Evolutionary conservation across 2,113 vertebrate genomes (phyloP), one percentile per base, ranked within the genome.

Genomic region (Serilophus lunatus): DNA sequence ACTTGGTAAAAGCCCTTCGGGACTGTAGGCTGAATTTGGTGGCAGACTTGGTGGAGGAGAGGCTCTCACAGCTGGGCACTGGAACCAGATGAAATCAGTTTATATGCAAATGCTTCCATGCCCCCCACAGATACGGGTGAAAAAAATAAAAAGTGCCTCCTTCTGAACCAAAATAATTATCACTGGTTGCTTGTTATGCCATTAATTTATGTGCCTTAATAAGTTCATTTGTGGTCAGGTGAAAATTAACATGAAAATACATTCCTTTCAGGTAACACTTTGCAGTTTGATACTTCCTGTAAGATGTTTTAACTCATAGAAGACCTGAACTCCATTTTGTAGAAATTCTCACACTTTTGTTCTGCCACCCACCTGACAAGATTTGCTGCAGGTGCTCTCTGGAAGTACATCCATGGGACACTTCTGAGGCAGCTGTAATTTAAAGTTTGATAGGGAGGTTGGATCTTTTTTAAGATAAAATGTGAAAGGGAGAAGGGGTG

Each of bases 1-100:
- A 86, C 4, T 96, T 99, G 66, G 86, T 99, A 6, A 19, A 16
- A 9, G 98, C 97, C 6, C 98, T 99, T 35, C 96, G 98, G 64
- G 29, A 2, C 54, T 98, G 98, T 78, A 28, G 13, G 2, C 25
- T 98, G 70, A 99, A 98, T 82, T 94, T 98, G 50, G 98, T 98
- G 8, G 99, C 99, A 7, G 99, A 99, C 82, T 88, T 33, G 8
- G 69, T 99, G 7, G 91, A 97, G 74, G 94, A 96, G 16, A 28
- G 23, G 5, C 93, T 98, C 53, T 51, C 19, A 4, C 20, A 28
- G 25, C 42, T 63, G 66, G n/a, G 35, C 4, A 1, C 2, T 64
- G 59, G 50, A 63, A 33, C 11, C 47, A 38, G 60, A 26, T 95
- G 65, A 94, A 74, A 72, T 86, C 36, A 11, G n/a, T n/a, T n/a